Conservation (phyloP, 2,888 invertebrate species). For the Harpalus rufipes region DNA sequence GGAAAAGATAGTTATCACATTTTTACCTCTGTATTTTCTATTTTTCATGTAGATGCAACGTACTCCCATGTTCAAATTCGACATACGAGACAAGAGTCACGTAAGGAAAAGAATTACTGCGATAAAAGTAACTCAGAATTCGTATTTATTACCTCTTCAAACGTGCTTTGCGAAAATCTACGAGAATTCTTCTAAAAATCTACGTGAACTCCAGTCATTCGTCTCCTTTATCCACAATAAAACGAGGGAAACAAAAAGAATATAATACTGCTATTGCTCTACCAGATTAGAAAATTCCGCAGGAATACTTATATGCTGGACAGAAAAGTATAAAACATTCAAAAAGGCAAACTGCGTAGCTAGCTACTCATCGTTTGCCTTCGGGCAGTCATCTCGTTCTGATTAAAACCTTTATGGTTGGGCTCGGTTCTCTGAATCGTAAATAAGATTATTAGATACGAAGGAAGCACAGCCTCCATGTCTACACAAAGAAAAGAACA, state of each 20-base stretch:
- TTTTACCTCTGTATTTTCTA: not conserved
- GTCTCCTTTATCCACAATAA: slow-evolving; percentile 43
- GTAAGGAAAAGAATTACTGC: slow-evolving; percentile 53
- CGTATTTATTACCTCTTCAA: slow-evolving; percentile 61
- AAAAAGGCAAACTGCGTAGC: slow-evolving; percentile 30
- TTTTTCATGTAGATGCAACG: slow-evolving; percentile 31
- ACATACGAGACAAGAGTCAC: slow-evolving; percentile 52
- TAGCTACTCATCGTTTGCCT: slow-evolving; percentile 13
- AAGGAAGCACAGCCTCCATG: not conserved
- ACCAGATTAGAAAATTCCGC: slow-evolving; percentile 36
- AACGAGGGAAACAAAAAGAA: slow-evolving; percentile 41
- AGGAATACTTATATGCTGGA: slow-evolving; percentile 8
- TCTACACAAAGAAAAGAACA: too few relatives aligned
- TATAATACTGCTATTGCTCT: slow-evolving; percentile 46
- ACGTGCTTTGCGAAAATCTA: slow-evolving; percentile 61
- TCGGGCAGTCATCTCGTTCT: slow-evolving; percentile 18
- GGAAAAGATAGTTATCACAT: slow-evolving; percentile 42
- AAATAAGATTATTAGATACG: slow-evolving; percentile 4
- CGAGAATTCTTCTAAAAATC: slow-evolving; percentile 38
- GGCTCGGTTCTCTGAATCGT: slow-evolving; percentile 12
- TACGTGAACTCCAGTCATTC: not conserved
- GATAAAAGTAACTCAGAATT: slow-evolving; percentile 62
- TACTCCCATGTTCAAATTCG: slow-evolving; percentile 50
- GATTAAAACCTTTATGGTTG: slow-evolving; percentile 33
- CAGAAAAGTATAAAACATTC: slow-evolving; percentile 15